Evolutionary conservation across 2,888 invertebrate genomes (phyloP).

Genomic region (Luperina nickerlii): DNA sequence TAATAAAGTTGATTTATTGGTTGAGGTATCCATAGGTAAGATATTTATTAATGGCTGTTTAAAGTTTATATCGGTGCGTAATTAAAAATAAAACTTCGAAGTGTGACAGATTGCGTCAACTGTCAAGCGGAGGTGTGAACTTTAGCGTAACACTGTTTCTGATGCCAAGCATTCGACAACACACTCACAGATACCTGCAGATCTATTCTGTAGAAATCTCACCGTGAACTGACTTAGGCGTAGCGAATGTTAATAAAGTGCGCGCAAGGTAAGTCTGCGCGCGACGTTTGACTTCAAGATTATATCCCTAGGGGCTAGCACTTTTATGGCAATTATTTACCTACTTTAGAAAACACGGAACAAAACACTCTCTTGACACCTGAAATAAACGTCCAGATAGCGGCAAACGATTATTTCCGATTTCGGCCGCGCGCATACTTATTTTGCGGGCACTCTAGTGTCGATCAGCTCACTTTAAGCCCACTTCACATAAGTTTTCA

Average conservation of each 20-base stretch:
- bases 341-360: no score
- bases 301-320: no score
- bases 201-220: neutral
- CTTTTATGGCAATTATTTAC: no score
- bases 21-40: neutral
- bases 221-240: neutral
- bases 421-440: no score
- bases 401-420: neutral
- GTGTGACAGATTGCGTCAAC: constrained; percentile 10
- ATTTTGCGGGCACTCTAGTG: neutral
- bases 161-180: constrained; percentile 28
- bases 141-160: constrained; percentile 8
- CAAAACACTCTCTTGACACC: no score
- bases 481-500: neutral
- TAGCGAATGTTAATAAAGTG: neutral
- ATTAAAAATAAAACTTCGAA: constrained; percentile 3
- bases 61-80: neutral
- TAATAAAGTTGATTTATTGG: constrained; percentile 17
- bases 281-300: no score
- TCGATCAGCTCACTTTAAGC: no score
- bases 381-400: no score
- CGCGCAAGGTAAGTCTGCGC: no score
- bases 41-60: neutral
- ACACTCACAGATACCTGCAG: neutral
- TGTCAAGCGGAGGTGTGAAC: constrained; percentile 8